Evolutionary conservation across 1,140 invertebrate species (phyloP).

Genomic region (Zaprionus inermis): DNA sequence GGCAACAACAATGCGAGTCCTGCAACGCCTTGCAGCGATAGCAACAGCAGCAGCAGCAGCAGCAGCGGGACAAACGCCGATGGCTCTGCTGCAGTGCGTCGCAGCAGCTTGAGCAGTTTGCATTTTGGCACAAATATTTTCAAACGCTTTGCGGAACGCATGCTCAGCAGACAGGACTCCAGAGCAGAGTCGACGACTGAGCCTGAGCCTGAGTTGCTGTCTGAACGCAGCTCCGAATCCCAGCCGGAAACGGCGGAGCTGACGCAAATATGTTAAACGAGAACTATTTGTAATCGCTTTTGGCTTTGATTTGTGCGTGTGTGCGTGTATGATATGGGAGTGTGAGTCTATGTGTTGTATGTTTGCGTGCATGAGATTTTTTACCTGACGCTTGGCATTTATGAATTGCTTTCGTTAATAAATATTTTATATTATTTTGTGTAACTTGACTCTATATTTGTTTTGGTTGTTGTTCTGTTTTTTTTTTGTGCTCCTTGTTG

Average conservation of each 20-base stretch:
- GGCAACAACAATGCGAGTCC: constrained; percentile 29
- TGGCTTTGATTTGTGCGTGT: constrained; percentile 10
- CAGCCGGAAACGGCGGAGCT: background rate
- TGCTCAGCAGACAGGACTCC: constrained; percentile 58
- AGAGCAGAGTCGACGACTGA: constrained; percentile 21
- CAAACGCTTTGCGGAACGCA: constrained; percentile 79
- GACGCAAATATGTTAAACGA: constrained; percentile 19
- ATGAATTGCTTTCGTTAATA: constrained; percentile 68
- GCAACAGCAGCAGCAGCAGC: constrained; percentile 30
- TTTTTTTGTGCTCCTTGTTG: background rate
- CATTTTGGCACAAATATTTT: constrained; percentile 78
- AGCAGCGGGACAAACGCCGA: constrained; percentile 12
- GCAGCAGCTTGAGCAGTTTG: constrained; percentile 54
- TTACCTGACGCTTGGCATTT: constrained; percentile 62
- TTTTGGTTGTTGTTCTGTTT: constrained; percentile 42
- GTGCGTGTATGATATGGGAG: background rate
- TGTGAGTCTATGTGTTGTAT: background rate
- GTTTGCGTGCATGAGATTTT: constrained; percentile 4
- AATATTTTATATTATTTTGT: constrained; percentile 55
- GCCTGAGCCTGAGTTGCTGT: constrained; percentile 20
- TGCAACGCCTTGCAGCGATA: constrained; percentile 55
- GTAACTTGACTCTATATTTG: constrained; percentile 46
- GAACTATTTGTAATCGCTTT: constrained; percentile 30
- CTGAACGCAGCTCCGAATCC: background rate
- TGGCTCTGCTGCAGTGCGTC: constrained; percentile 18